phyloP scores from a whole-genome alignment of 2,113 vertebrate genomes.

The Hoplias malabaricus region DNA sequence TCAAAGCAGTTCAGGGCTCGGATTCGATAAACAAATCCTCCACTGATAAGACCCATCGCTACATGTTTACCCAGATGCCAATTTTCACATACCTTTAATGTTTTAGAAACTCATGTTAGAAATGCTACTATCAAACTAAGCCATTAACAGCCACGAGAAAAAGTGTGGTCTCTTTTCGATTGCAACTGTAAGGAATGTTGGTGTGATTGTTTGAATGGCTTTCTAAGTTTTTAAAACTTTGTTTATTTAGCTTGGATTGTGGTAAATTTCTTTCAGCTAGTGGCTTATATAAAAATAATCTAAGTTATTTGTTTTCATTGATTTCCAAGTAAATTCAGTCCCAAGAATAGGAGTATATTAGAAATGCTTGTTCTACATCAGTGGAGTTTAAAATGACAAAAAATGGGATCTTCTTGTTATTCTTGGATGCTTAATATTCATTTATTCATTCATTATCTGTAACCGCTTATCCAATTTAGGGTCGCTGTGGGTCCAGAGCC shows the following conservation, averaged over 20 bases:
- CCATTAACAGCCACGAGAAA: neutral
- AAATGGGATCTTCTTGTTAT: too few species aligned
- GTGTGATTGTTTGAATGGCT: neutral
- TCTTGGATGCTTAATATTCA: too few species aligned
- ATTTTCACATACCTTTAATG: neutral
- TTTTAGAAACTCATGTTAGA: neutral
- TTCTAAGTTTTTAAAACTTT: neutral
- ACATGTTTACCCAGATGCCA: conserved; percentile 1
- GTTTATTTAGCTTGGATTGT: neutral
- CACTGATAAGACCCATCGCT: neutral
- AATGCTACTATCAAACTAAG: neutral
- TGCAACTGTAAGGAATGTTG: neutral
- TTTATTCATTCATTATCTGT: too few species aligned
- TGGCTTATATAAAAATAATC: neutral
- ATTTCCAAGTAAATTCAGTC: too few species aligned
- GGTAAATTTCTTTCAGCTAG: neutral
- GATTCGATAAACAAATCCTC: neutral
- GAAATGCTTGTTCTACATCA: too few species aligned
- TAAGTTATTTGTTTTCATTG: too few species aligned
- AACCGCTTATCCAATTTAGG: too few species aligned
- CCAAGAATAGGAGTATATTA: too few species aligned
- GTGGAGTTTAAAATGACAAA: too few species aligned
- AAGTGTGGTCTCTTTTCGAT: neutral
- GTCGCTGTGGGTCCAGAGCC: too few species aligned
- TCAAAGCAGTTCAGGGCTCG: neutral